A percentile compares a stretch with the other conserved stretches of the same genome.
phyloP scores from a whole-genome alignment of 1,140 invertebrate species.

The Hylyphantes graminicola region DNA sequence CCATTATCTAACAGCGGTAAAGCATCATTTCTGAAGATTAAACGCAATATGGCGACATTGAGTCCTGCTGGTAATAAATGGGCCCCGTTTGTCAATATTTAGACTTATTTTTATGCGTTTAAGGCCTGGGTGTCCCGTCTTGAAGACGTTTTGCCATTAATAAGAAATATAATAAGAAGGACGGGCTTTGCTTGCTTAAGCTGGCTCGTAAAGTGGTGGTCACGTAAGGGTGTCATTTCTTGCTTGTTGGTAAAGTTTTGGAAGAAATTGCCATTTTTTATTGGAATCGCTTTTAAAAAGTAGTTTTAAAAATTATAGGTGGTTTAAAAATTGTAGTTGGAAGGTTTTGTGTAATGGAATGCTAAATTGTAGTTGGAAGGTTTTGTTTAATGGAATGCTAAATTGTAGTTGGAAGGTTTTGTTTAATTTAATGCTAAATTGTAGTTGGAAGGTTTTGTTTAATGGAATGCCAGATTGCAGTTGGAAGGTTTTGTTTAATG shows the following conservation, averaged over 20 bases:
- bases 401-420: too few relatives aligned
- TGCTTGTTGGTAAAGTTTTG: neutral
- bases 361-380: too few relatives aligned
- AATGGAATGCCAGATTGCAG: too few relatives aligned
- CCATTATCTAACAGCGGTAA: conserved; percentile 5
- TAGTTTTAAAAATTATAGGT: too few relatives aligned
- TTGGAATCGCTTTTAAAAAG: too few relatives aligned
- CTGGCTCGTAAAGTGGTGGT: conserved; percentile 2
- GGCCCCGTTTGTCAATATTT: conserved; percentile 24
- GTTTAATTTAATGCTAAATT: too few relatives aligned
- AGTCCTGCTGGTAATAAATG: neutral
- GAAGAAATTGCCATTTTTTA: neutral
- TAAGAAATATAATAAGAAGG: conserved; percentile 1
- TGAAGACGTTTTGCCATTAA: conserved; percentile 3
- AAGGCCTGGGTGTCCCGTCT: neutral
- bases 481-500: too few relatives aligned
- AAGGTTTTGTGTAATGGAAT: too few relatives aligned
- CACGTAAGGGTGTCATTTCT: conserved; percentile 28
- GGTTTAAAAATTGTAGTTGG: too few relatives aligned
- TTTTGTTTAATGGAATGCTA: too few relatives aligned
- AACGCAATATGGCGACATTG: neutral
- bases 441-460: too few relatives aligned
- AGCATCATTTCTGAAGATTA: conserved; percentile 20
- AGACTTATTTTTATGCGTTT: conserved; percentile 28
- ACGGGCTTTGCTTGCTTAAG: conserved; percentile 15